Evolutionary conservation across 1,140 invertebrate genomes (phyloP), one percentile per base, ranked within the genome.

Genomic region (Belonocnema kinseyi): DNA sequence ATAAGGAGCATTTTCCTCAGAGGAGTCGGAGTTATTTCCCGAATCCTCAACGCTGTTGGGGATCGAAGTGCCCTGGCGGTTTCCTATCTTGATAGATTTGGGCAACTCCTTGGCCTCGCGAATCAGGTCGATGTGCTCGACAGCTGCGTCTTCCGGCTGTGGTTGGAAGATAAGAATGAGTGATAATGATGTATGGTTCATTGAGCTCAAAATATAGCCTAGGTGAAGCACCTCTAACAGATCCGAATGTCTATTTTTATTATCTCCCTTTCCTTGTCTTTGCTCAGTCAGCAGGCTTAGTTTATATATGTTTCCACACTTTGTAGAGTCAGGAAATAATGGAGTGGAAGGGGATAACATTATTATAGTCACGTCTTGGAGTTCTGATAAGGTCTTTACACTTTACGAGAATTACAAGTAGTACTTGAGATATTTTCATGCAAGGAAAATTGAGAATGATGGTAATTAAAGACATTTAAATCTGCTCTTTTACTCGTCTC

Each of bases 41-140:
- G 70, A 74, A 40, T 85, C 81, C 12, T 84, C 80, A n/a, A 33
- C 40, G 56, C 78, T 75, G 66, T 74, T 76, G 19, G 82, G 75
- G 76, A 79, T 73, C 51, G 82, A 61, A 26, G 76, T 76, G 66
- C 80, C 78, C 61, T 81, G 79, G 72, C 80, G 85, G 53, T 82
- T 85, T 72, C 84, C 87, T 86, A 88, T 88, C 78, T 88, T 88
- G 85, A 82, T 53, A 50, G 73, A 73, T 66, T n/a, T 75, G 87
- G 86, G 83, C 83, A 88, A 80, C 72, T 89, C 86, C 76, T 89
- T 89, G 66, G 86, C 87, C 84, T 91, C 88, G 16, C 89, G 86
- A 79, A 91, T 91, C 53, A 91, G 79, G 52, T 91, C 90, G 73
- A 91, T 88, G 51, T 87, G 87, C 61, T 90, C 88, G 50, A 90